Evolutionary conservation across 1,140 invertebrate species (phyloP).

Genomic region (Drosophila arizonae): DNA sequence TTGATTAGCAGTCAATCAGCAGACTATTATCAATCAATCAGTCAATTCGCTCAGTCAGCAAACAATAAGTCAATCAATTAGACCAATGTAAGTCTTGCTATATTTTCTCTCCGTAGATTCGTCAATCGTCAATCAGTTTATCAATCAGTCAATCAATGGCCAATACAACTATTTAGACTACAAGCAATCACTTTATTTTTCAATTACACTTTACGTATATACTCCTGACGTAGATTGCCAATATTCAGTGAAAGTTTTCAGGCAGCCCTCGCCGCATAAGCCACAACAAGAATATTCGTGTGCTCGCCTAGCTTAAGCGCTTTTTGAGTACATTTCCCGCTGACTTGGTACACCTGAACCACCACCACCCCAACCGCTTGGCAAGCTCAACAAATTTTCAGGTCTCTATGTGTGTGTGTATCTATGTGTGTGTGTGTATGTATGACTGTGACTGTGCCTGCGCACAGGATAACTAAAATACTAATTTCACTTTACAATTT

Average conservation of each 20-base stretch:
- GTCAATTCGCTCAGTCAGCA: too few species aligned
- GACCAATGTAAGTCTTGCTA: too few species aligned
- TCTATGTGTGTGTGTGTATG: not conserved
- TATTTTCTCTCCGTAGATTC: too few species aligned
- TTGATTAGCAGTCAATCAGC: too few species aligned
- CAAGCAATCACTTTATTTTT: too few species aligned
- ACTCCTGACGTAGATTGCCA: too few species aligned
- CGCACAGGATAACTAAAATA: conserved; percentile 79
- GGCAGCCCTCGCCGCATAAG: conserved; percentile 11
- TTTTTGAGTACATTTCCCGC: conserved; percentile 56
- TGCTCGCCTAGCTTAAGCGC: conserved; percentile 46
- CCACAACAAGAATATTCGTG: conserved; percentile 11
- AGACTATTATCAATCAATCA: not conserved
- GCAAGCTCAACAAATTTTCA: conserved; percentile 47
- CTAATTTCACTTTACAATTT: conserved; percentile 81
- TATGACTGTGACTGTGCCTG: conserved; percentile 42
- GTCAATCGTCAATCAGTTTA: too few species aligned
- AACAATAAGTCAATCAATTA: too few species aligned
- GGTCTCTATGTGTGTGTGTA: not conserved
- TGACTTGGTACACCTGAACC: conserved; percentile 17
- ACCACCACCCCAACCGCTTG: conserved; percentile 2
- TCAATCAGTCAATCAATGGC: too few species aligned
- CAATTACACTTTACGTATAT: too few species aligned
- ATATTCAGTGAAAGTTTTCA: conserved; percentile 1
- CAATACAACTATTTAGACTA: too few species aligned